These are phyloP conservation scores for Blera fallax DNA, from an alignment of 2,888 invertebrate genomes.

Conservation along the genomic window DNA sequence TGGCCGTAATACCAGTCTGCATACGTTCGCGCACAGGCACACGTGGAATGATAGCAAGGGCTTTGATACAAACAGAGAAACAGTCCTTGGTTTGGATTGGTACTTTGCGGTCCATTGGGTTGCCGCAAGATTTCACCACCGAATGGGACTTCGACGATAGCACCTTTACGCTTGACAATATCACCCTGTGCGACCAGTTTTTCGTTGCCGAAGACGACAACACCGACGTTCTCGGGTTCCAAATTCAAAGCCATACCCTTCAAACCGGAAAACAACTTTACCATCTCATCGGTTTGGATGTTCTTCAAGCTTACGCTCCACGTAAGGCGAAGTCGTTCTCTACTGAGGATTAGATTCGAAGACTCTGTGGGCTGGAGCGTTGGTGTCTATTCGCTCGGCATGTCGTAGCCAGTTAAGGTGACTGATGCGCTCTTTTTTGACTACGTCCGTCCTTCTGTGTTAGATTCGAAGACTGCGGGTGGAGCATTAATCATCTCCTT, in stretches of 20 bases:
- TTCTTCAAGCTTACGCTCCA: conserved; percentile 99
- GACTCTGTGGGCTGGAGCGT: too few species aligned
- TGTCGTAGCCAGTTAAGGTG: too few species aligned
- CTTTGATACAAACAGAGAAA: conserved; percentile 94
- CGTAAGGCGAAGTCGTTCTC: too few species aligned
- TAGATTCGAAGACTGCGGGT: too few species aligned
- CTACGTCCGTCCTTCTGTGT: too few species aligned
- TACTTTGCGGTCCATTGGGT: conserved; percentile 94
- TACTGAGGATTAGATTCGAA: too few species aligned
- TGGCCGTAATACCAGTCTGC: conserved; percentile 99
- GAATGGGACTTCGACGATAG: conserved; percentile 99
- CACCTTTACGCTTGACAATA: conserved; percentile 99
- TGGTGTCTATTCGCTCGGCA: too few species aligned
- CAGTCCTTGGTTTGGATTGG: conserved; percentile 89
- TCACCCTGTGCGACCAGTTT: conserved; percentile 99
- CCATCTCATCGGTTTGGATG: conserved; percentile 99
- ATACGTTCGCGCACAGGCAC: conserved; percentile 99
- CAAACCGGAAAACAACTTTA: conserved; percentile 99
- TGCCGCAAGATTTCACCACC: conserved; percentile 97
- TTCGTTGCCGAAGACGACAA: conserved; percentile 99
- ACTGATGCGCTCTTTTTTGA: too few species aligned
- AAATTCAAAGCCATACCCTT: conserved; percentile 99
- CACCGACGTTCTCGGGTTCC: conserved; percentile 99
- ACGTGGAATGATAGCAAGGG: conserved; percentile 99
- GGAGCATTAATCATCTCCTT: too few species aligned